Base-by-base conservation (phyloP, 2,888 invertebrate genomes). In the Leptodirus hochenwartii region DNA sequence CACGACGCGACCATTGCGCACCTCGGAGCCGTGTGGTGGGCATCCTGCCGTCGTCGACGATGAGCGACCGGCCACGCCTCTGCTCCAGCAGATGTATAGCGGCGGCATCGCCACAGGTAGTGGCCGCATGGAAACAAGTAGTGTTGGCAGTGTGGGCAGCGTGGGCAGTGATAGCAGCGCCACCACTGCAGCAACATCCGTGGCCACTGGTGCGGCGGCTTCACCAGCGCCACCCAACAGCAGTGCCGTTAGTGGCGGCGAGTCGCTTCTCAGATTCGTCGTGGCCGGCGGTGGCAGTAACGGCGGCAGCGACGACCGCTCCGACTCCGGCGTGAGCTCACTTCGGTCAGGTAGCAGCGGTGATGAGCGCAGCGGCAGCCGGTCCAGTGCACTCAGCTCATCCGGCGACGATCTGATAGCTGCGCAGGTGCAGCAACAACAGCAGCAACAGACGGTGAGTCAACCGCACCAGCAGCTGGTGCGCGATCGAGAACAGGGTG, bases 291-390 rank as follows among this genome's bases (percentile, higher is more conserved):
- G 8, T 9, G 6, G 9, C 9, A 9, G 9, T 9, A 9, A 6
- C 11, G 9, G 9, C 27, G 27, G 30, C 44, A 46, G 46, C 53
- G 64, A 62, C 50, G 54, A 55, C 43, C 53, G 56, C 36, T 52
- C 51, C 37, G 56, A 56, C 44, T 56, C 56, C 40, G 56, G 77
- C 59, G 71, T 78, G 63, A 76, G 77, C 58, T 76, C 76, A 33
- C 60, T 76, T 49, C 66, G 76, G 45, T 73, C 73, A 47, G 68
- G 69, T 46, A 66, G 71, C 30, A 64, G 64, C 47, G 66, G 68
- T 49, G 77, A 77, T 64, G 77, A 77, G 58, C 69, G 77, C 45
- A 73, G 73, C 56, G 77, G 76, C 50, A 75, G 74, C 53, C 66
- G 76, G 38, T 66, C 65, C 54, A 74, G 74, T 57, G 76, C 76